Conservation (phyloP, 92 coral and sea anemone species). For the Siderastrea radians region DNA sequence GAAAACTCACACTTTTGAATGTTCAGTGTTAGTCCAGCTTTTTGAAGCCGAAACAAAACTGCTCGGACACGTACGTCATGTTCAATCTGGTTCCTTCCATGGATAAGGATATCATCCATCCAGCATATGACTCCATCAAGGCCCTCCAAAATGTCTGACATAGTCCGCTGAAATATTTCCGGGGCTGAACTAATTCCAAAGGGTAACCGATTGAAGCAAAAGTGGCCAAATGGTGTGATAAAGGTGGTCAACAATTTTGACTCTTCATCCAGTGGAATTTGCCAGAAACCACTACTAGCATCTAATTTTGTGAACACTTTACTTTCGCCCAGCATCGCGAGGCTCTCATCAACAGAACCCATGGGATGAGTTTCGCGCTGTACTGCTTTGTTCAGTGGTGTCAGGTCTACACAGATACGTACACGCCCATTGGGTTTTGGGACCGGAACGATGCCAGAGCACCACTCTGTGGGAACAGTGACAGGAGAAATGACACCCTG, state of each 20-base stretch:
- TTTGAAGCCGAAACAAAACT: slow-evolving; percentile 25
- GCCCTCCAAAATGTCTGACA: slow-evolving; percentile 35
- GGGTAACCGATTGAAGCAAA: slow-evolving; percentile 68
- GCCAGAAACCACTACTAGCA: slow-evolving; percentile 70
- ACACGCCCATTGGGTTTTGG: slow-evolving; percentile 55
- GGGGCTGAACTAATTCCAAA: slow-evolving; percentile 72
- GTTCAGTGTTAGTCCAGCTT: not conserved
- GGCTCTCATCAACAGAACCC: slow-evolving; percentile 33
- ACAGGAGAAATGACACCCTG: slow-evolving; percentile 61
- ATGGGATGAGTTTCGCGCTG: slow-evolving; percentile 48
- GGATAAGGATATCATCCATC: slow-evolving; percentile 56
- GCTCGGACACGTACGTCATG: slow-evolving; percentile 25
- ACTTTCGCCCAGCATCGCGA: slow-evolving; percentile 48
- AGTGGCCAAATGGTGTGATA: slow-evolving; percentile 61
- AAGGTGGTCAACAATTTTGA: slow-evolving; percentile 58
- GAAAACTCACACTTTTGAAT: too few relatives aligned
- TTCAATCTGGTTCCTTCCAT: slow-evolving; percentile 9
- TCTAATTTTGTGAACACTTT: slow-evolving; percentile 57
- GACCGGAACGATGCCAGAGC: slow-evolving; percentile 64
- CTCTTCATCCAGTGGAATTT: slow-evolving; percentile 54
- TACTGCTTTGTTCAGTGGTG: slow-evolving; percentile 46
- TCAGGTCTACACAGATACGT: slow-evolving; percentile 66
- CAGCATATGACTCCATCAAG: slow-evolving; percentile 36
- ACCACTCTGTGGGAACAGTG: slow-evolving; percentile 67
- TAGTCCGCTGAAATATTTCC: slow-evolving; percentile 53